Conservation (phyloP, 2,113 vertebrate genomes). For the Prunella fulvescens region DNA sequence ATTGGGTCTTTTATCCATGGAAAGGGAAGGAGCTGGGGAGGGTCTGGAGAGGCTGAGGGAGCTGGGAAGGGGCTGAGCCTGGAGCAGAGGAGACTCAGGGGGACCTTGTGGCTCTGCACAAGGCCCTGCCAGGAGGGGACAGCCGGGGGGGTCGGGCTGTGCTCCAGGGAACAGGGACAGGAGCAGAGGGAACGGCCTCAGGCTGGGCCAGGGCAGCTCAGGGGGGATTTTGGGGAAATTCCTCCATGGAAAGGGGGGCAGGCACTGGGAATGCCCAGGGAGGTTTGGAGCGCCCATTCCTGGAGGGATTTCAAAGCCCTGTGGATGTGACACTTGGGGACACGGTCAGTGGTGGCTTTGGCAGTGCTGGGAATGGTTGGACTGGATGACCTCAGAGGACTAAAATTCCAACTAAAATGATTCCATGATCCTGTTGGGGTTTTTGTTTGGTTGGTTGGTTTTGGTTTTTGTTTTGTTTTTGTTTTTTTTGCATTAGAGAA, state of each 20-base stretch:
- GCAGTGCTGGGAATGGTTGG: neutral
- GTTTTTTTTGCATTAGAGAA: too few species aligned
- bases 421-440: neutral
- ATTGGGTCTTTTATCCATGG: neutral
- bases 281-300: accelerated
- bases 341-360: neutral
- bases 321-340: neutral
- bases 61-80: neutral
- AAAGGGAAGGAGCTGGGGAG: neutral
- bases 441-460: too few species aligned
- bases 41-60: neutral
- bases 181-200: neutral
- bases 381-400: accelerated
- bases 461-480: too few species aligned
- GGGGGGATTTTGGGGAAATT: too few species aligned
- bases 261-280: neutral
- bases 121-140: neutral
- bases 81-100: neutral
- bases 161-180: neutral
- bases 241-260: accelerated
- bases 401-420: neutral
- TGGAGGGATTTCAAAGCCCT: neutral
- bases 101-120: neutral
- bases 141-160: neutral
- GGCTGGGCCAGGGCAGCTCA: accelerated